Base-by-base conservation (phyloP, 2,888 invertebrate genomes). In the Philopedon plagiatum region DNA sequence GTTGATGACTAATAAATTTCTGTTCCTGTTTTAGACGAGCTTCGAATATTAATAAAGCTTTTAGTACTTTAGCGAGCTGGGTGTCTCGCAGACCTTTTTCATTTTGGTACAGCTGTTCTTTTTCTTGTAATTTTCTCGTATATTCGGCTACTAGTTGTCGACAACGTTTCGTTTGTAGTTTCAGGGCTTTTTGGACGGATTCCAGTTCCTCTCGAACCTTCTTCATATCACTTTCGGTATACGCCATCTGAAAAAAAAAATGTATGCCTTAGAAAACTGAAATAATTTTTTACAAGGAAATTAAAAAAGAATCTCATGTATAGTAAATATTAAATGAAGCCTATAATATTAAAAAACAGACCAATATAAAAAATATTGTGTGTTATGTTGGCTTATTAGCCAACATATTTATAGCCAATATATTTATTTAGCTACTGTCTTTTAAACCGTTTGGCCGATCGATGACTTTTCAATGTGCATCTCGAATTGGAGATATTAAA, bases 11-110 rank as follows among this genome's bases (percentile, higher is more conserved):
- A 76, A 94, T 92, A 78, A 89, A 89, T 78, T 91, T 90, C 81
- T 93, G 93, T 82, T 94, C 93, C 81, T 91, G 90, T 56, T 90
- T 89, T 21, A 94, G 86, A 7, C 92, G 87, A 7, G 92, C 91
- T 83, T 94, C 93, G 58, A 93, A 88, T 41, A 92, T 88, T 41
- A 93, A 88, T 67, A 94, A 85, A 2, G 93, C 92, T 54, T 92
- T 87, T 5, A 93, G 86, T 26, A 94, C 91, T 75, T 91, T 87
- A 3, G 92, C 90, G 23, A 93, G 87, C 80, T 93, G 93, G 81
- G 91, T 90, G 83, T 93, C 92, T 41, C 92, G 87, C 4, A 92
- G 87, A 1, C 88, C 87, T 74, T 89, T 88, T 80, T 91, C 91
- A 70, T 89, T 89, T 23, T 88, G 86, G 63, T 90, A 88, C 78